Evolutionary conservation across 2,113 vertebrate species (phyloP).

Genomic region (Elgaria multicarinata): DNA sequence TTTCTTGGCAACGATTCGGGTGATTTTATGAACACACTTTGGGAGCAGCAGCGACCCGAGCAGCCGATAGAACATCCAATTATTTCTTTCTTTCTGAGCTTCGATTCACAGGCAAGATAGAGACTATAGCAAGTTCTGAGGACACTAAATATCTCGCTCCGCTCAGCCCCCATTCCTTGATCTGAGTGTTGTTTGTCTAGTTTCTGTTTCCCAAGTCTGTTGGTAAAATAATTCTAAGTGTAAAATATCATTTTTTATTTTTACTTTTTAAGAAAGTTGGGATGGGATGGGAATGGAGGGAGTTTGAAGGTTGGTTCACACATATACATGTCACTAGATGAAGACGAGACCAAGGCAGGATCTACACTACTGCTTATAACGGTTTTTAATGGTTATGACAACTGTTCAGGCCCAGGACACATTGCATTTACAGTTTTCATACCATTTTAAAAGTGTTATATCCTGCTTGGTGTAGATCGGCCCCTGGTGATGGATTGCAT

Average conservation of each 20-base stretch:
- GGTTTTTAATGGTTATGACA: too few relatives aligned
- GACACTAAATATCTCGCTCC: neutral
- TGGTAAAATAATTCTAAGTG: constrained; percentile 42
- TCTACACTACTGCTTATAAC: too few relatives aligned
- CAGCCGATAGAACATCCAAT: neutral
- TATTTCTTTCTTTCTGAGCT: neutral
- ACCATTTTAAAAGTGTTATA: too few relatives aligned
- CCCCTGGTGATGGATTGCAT: too few relatives aligned
- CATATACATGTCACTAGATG: too few relatives aligned
- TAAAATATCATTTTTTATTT: neutral
- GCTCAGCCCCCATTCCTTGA: neutral
- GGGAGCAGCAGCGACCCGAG: neutral
- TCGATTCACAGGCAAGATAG: neutral
- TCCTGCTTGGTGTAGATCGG: too few relatives aligned
- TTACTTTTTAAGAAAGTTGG: neutral
- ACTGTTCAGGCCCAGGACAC: too few relatives aligned
- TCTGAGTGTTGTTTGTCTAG: constrained; percentile 29
- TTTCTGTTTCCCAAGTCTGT: neutral
- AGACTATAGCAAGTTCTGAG: constrained; percentile 4
- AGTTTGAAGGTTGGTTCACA: neutral
- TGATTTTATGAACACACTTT: neutral
- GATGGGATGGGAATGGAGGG: neutral
- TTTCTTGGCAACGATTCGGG: neutral
- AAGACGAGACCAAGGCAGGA: too few relatives aligned
- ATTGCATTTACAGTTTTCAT: too few relatives aligned